A percentile compares a stretch with the other conserved stretches of the same genome.
These are phyloP conservation scores for Lepidurus apus DNA, from an alignment of 1,140 invertebrate species.

Conservation along the genomic window DNA sequence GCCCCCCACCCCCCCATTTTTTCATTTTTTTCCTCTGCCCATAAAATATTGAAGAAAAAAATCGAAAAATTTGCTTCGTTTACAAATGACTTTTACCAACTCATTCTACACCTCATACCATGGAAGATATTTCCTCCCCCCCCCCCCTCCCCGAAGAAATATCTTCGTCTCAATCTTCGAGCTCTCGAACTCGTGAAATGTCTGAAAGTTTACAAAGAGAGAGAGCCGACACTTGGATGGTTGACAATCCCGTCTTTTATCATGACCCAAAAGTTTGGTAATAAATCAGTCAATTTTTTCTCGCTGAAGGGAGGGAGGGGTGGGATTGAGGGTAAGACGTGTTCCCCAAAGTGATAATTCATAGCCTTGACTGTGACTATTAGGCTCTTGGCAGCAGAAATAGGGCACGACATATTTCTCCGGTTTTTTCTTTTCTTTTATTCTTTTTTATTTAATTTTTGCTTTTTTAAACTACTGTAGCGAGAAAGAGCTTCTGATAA, in stretches of 20 bases:
- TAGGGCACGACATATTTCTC: background rate
- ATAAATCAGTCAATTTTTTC: slow-evolving; percentile 4
- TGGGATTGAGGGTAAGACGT: background rate
- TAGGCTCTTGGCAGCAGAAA: background rate
- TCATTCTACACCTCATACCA: background rate
- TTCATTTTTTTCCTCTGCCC: background rate
- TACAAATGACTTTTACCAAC: background rate
- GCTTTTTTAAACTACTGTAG: background rate
- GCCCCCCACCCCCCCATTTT: background rate
- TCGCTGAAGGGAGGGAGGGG: background rate
- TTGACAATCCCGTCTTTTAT: slow-evolving; percentile 22
- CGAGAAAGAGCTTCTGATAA: background rate
- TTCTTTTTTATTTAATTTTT: background rate
- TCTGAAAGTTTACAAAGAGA: slow-evolving; percentile 3
- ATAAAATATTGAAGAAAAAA: background rate
- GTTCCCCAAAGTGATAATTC: slow-evolving; percentile 10
- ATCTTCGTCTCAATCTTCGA: background rate
- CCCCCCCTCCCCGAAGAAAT: background rate
- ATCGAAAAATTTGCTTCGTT: background rate
- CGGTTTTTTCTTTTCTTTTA: background rate
- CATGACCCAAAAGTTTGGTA: slow-evolving; percentile 12
- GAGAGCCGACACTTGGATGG: slow-evolving; percentile 5
- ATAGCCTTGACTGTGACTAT: slow-evolving; percentile 14
- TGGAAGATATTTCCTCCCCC: background rate
- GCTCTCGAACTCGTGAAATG: background rate